Evolutionary conservation across 1,140 invertebrate genomes (phyloP).

Genomic region (Drosophila kanapiae): DNA sequence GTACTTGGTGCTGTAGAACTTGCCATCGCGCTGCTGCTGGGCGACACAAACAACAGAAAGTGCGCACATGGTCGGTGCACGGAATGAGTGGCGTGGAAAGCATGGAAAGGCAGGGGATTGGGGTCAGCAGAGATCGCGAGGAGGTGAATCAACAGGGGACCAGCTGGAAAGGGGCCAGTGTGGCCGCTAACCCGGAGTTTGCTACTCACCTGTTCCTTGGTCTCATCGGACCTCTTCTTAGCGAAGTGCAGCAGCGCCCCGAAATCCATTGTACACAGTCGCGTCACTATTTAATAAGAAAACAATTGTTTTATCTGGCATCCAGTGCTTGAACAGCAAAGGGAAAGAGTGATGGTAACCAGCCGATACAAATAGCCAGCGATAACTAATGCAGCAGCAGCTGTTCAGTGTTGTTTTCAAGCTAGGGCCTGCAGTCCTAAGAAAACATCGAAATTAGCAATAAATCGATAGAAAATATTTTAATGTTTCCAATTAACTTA

Average conservation of each 20-base stretch:
- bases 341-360: neutral
- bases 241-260: constrained; percentile 87
- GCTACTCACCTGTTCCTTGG: constrained; percentile 84
- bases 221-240: constrained; percentile 87
- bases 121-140: constrained; percentile 29
- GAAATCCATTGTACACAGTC: constrained; percentile 87
- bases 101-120: constrained; percentile 20
- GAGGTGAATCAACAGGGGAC: constrained; percentile 8
- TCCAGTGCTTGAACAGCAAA: constrained; percentile 13
- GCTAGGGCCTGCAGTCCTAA: neutral
- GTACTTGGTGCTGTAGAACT: constrained; percentile 91
- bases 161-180: neutral
- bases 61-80: neutral
- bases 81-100: neutral
- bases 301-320: constrained; percentile 2
- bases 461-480: neutral
- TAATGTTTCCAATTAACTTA: no score
- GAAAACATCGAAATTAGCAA: neutral
- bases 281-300: neutral
- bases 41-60: neutral
- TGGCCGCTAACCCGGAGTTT: no score
- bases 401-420: neutral
- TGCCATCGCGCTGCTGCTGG: constrained; percentile 73
- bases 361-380: neutral
- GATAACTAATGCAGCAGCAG: neutral